Percentiles rank a stretch among this genome's conserved stretches.
These are phyloP conservation scores for Macroramphosus scolopax DNA, from an alignment of 2,797 vertebrate genomes.

Conservation along the genomic window DNA sequence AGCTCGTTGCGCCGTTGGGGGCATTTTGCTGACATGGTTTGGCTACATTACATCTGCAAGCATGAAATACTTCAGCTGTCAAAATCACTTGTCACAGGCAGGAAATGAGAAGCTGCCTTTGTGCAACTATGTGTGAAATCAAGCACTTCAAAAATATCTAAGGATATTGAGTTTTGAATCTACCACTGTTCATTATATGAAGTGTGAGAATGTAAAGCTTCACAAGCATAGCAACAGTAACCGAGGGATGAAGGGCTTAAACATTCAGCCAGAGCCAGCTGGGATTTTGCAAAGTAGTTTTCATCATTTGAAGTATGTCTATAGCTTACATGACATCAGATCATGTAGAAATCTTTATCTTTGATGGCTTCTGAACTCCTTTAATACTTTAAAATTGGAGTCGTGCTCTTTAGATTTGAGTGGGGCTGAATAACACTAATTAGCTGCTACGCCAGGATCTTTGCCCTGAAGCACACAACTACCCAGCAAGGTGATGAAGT, in stretches of 20 bases:
- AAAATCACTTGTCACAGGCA: neutral
- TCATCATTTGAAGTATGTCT: no score
- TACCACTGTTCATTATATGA: neutral
- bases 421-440: constrained; percentile 68
- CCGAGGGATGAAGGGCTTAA: no score
- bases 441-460: constrained; percentile 59
- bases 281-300: no score
- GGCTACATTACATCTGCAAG: no score
- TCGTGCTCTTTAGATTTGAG: constrained; percentile 56
- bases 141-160: neutral
- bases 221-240: no score
- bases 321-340: no score
- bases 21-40: no score
- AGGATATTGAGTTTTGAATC: neutral
- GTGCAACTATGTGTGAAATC: no score
- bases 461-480: constrained; percentile 51
- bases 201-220: no score
- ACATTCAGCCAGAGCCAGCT: no score
- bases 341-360: constrained; percentile 11
- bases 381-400: constrained; percentile 64
- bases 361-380: constrained; percentile 38
- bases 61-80: no score
- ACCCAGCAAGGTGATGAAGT: constrained; percentile 63
- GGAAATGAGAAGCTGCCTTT: neutral
- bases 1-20: no score